These are phyloP conservation scores for Bufo bufo DNA, from an alignment of 2,113 vertebrate genomes.

Conservation along the genomic window DNA sequence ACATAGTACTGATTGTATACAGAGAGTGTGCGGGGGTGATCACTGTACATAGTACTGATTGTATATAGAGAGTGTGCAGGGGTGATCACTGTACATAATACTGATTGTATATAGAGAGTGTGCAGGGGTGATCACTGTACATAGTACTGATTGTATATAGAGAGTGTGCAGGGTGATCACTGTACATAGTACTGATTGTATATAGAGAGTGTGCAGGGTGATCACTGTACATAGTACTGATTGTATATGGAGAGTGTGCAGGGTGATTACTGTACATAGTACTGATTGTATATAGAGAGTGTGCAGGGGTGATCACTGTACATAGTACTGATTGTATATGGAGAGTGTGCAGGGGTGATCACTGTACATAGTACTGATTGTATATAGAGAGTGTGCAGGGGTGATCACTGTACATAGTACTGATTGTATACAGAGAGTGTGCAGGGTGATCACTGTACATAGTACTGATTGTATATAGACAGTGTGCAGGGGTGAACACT, in stretches of 20 bases:
- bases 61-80: too few species aligned
- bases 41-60: too few species aligned
- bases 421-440: background rate
- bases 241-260: background rate
- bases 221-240: background rate
- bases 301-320: too few species aligned
- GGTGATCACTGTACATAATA: too few species aligned
- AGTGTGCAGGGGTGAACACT: background rate
- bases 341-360: background rate
- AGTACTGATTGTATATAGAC: background rate
- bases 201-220: background rate
- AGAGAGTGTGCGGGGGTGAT: too few species aligned
- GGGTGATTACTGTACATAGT: too few species aligned
- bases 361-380: background rate
- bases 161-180: background rate
- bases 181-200: background rate
- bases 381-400: background rate
- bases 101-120: too few species aligned
- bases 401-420: background rate
- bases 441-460: background rate
- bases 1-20: too few species aligned
- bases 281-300: too few species aligned
- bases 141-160: background rate
- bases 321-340: too few species aligned
- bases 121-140: too few species aligned